Percentiles rank a stretch among this genome's conserved stretches.
phyloP scores from a whole-genome alignment of 2,113 vertebrate genomes.

The Uria aalge region DNA sequence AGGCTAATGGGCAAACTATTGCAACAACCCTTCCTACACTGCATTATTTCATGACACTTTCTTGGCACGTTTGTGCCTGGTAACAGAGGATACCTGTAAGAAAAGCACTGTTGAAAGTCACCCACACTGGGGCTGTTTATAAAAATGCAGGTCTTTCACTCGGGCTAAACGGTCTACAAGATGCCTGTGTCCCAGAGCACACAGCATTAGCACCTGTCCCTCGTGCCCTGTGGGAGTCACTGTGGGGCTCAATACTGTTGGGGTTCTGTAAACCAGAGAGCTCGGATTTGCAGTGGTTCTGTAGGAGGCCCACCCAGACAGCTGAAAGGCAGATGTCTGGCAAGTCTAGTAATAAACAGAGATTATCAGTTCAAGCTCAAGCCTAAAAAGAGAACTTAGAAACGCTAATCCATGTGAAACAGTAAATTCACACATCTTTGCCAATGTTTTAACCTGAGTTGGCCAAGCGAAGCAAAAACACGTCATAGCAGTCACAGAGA shows the following conservation, averaged over 20 bases:
- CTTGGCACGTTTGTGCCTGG: neutral
- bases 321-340: constrained; percentile 16
- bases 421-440: neutral
- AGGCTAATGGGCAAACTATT: neutral
- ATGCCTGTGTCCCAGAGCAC: neutral
- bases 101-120: neutral
- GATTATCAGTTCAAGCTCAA: constrained; percentile 4
- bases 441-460: neutral
- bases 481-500: neutral
- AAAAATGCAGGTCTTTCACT: neutral
- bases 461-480: neutral
- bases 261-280: neutral
- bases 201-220: neutral
- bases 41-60: neutral
- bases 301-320: neutral
- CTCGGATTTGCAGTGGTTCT: neutral
- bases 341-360: neutral
- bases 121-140: neutral
- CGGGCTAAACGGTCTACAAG: neutral
- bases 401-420: constrained; percentile 8
- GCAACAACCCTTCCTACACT: neutral
- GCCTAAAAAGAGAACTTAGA: neutral
- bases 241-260: neutral
- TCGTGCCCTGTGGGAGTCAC: accelerated
- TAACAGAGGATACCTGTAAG: neutral